phyloP scores from a whole-genome alignment of 2,888 invertebrate genomes.

The Andrena bucephala region DNA sequence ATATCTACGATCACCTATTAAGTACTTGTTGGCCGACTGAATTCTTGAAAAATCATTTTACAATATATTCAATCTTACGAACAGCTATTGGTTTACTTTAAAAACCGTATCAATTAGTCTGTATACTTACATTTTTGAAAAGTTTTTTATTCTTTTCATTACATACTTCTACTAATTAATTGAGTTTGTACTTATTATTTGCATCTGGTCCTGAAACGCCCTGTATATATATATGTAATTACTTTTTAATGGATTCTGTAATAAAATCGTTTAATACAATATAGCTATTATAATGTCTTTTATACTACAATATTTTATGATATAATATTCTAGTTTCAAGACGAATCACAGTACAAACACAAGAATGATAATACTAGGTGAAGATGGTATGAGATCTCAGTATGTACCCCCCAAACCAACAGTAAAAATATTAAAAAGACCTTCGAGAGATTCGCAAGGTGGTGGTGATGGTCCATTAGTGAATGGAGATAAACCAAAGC shows the following conservation, averaged over 20 bases:
- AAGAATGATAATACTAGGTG: constrained; percentile 91
- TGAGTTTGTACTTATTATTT: no score
- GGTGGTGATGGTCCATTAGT: constrained; percentile 87
- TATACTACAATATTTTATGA: not conserved
- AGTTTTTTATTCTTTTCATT: no score
- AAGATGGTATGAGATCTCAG: constrained; percentile 92
- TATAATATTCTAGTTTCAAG: constrained; percentile 69
- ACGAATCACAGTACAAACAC: constrained; percentile 78
- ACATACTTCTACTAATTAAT: no score
- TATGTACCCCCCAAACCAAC: constrained; percentile 92
- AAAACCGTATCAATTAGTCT: no score
- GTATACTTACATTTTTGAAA: no score
- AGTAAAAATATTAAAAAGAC: constrained; percentile 93
- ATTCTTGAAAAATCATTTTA: no score
- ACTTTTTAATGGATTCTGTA: not conserved
- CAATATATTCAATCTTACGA: no score
- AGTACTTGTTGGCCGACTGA: no score
- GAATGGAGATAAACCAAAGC: constrained; percentile 90
- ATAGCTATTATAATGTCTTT: not conserved
- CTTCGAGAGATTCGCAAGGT: constrained; percentile 86
- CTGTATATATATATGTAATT: not conserved
- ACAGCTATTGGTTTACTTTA: no score
- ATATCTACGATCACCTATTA: no score
- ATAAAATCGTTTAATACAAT: not conserved
- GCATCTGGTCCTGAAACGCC: no score